Percentiles rank a stretch among this genome's conserved stretches.
Conservation (phyloP, 2,113 vertebrate genomes). For the Myotis lucifugus region DNA sequence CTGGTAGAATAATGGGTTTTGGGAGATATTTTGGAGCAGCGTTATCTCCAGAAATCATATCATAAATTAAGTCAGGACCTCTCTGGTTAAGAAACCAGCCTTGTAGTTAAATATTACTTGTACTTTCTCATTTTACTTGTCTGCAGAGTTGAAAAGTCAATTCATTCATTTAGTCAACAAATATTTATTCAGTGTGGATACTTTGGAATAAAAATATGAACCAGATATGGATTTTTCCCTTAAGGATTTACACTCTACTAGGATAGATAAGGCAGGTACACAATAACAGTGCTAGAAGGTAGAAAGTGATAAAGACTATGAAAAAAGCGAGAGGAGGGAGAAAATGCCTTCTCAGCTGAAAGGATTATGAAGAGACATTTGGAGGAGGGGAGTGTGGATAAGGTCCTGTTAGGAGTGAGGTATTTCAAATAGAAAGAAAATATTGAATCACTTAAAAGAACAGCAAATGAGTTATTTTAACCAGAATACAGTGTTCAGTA, state of each 20-base stretch:
- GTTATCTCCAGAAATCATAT: neutral
- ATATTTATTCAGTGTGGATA: neutral
- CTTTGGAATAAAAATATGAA: neutral
- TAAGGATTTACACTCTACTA: neutral
- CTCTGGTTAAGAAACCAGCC: neutral
- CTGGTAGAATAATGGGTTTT: neutral
- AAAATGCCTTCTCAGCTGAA: neutral
- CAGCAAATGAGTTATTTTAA: neutral
- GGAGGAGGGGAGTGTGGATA: no score
- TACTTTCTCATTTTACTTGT: neutral
- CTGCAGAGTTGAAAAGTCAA: neutral
- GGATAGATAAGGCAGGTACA: neutral
- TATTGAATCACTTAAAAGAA: neutral
- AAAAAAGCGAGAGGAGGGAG: neutral
- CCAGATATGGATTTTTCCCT: neutral
- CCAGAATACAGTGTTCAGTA: neutral
- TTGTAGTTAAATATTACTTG: neutral
- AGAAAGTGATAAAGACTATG: neutral
- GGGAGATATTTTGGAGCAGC: neutral
- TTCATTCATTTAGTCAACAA: neutral
- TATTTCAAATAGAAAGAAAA: neutral
- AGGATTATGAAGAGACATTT: neutral
- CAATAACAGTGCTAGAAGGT: neutral
- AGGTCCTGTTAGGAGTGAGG: fast-evolving
- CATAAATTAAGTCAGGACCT: neutral